Evolutionary conservation across 2,797 vertebrate genomes (phyloP), one percentile per base, ranked within the genome.

Genomic region (Ammospiza maritima): DNA sequence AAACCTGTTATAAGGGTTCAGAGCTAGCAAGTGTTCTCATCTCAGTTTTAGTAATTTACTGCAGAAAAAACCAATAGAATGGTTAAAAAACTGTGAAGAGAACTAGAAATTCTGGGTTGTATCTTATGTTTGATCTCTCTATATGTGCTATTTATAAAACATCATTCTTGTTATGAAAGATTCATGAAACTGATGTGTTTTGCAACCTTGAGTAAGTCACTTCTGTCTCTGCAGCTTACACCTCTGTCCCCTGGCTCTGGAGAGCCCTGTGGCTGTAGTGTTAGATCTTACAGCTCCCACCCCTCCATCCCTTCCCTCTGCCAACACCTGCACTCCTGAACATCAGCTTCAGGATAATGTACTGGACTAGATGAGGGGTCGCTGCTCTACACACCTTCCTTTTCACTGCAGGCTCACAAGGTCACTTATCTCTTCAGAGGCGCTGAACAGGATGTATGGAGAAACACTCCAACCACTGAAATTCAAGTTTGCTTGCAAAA

Each of bases 81-180:
- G 26, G 69, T 71, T 71, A 79, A 89, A 92, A 84, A 74, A 6
- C 29, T 32, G 47, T 51, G 69, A 85, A 51, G 22, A 44, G 19
- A 87, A 56, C 36, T 38, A 40, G 48, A 65, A 94, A 71, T 32
- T 21, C 85, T 88, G 56, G n/a, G 40, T n/a, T 80, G 6, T 76
- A 70, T 88, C 77, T 78, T 78, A 54, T 81, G 29, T 85, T 93
- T 92, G 87, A 92, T 93, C 70, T 72, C 14, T 65, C 61, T 54
- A 20, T 44, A 85, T 61, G 67, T 56, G 85, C 48, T 93, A 86
- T 95, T 95, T 91, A 85, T 91, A 94, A 94, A 88, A 62, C 47
- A 88, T 65, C 70, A 72, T 57, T 60, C 85, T 72, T 69, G 19
- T 40, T 56, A 85, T 75, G 62, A 96, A 95, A 92, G 70, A 92